phyloP scores from a whole-genome alignment of 2,113 vertebrate genomes.

The Centrocercus urophasianus region DNA sequence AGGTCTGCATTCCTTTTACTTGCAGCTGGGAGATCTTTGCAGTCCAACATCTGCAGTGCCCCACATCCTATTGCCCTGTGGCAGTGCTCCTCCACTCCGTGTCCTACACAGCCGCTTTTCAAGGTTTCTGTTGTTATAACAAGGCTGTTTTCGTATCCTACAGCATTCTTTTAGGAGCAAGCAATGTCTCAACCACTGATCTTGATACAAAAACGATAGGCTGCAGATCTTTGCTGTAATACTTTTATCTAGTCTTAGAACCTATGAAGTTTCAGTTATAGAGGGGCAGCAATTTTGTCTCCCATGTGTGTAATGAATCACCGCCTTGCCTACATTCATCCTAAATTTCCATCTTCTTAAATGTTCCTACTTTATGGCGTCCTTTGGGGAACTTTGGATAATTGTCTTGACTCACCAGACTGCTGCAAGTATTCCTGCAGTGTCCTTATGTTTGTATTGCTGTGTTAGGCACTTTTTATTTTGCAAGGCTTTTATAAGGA shows the following conservation, averaged over 20 bases:
- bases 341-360: background rate
- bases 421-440: background rate
- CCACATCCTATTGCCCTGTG: too few species aligned
- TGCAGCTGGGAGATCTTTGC: background rate
- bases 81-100: too few species aligned
- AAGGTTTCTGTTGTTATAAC: background rate
- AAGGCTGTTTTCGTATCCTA: background rate
- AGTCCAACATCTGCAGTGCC: background rate
- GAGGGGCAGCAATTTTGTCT: background rate
- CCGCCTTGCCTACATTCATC: background rate
- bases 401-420: background rate
- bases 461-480: background rate
- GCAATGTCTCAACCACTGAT: background rate
- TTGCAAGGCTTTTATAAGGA: background rate
- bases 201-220: background rate
- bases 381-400: background rate
- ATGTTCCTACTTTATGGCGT: background rate
- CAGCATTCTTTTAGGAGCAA: background rate
- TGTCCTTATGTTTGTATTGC: background rate
- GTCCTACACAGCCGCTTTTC: background rate
- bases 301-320: background rate
- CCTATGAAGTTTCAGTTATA: background rate
- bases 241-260: background rate
- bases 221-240: background rate
- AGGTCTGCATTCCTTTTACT: background rate